phyloP scores from a whole-genome alignment of 2,888 invertebrate genomes.

The Syritta pipiens region DNA sequence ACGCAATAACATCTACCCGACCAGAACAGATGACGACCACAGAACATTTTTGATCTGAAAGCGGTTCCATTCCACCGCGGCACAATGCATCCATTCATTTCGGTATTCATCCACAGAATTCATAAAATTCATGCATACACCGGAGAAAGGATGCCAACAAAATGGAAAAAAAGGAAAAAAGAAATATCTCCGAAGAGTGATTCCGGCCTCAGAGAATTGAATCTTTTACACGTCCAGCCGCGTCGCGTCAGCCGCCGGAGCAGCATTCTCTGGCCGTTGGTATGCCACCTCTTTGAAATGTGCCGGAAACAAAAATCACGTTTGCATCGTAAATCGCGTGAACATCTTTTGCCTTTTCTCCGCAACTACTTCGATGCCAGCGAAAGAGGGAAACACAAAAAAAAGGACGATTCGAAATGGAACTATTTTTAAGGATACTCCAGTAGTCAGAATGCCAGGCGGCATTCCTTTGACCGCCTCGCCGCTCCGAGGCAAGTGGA shows the following conservation, averaged over 20 bases:
- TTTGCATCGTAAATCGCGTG: conserved; percentile 71
- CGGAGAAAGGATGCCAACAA: background rate
- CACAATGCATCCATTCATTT: conserved; percentile 35
- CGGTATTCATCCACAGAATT: conserved; percentile 55
- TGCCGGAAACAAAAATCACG: conserved; percentile 70
- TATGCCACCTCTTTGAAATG: conserved; percentile 34
- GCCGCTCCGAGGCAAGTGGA: too few relatives aligned
- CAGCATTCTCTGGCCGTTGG: background rate
- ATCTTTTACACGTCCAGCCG: conserved; percentile 36
- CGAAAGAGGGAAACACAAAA: background rate
- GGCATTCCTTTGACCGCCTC: conserved; percentile 52
- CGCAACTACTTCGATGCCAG: background rate
- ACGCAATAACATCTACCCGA: conserved; percentile 59
- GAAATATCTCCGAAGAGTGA: background rate
- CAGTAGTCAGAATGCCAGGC: conserved; percentile 36
- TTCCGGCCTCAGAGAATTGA: conserved; percentile 53
- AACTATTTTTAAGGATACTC: conserved; percentile 37
- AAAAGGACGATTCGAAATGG: background rate
- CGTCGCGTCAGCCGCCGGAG: background rate
- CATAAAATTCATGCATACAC: conserved; percentile 41
- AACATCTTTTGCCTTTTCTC: conserved; percentile 55
- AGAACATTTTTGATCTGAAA: conserved; percentile 50
- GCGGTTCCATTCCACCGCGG: conserved; percentile 35
- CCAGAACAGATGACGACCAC: conserved; percentile 61
- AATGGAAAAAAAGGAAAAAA: background rate